phyloP scores from a whole-genome alignment of 2,797 vertebrate species.

The Megaceryle alcyon region DNA sequence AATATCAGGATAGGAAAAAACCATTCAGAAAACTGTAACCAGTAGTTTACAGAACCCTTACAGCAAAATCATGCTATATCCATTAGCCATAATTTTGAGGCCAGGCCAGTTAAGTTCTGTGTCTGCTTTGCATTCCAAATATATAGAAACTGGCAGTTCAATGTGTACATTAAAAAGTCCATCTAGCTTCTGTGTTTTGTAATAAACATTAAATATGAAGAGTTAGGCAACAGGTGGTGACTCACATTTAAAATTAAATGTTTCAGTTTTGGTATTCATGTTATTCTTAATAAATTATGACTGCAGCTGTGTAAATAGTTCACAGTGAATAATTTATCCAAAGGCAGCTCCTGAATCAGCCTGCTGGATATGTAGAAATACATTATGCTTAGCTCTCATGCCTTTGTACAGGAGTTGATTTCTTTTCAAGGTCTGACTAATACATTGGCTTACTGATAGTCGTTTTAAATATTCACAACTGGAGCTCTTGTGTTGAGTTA shows the following conservation, averaged over 20 bases:
- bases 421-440: conserved; percentile 36
- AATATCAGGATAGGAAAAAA: background rate
- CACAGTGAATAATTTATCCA: conserved; percentile 45
- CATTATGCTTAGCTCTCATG: background rate
- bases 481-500: background rate
- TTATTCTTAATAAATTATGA: conserved; percentile 33
- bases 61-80: background rate
- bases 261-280: background rate
- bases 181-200: background rate
- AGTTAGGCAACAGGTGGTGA: background rate
- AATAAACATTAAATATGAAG: conserved; percentile 22
- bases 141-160: background rate
- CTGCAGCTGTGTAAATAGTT: conserved; percentile 44
- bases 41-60: background rate
- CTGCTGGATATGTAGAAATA: background rate
- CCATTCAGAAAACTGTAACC: background rate
- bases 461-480: background rate
- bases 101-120: background rate
- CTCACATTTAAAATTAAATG: conserved; percentile 2
- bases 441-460: background rate
- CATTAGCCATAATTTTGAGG: background rate
- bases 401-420: conserved; percentile 2
- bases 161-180: background rate
- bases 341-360: background rate
- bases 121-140: background rate